Percentiles rank a stretch among this genome's conserved stretches.
Conservation (phyloP, 1,140 invertebrate genomes). For the Diorhabda sublineata region DNA sequence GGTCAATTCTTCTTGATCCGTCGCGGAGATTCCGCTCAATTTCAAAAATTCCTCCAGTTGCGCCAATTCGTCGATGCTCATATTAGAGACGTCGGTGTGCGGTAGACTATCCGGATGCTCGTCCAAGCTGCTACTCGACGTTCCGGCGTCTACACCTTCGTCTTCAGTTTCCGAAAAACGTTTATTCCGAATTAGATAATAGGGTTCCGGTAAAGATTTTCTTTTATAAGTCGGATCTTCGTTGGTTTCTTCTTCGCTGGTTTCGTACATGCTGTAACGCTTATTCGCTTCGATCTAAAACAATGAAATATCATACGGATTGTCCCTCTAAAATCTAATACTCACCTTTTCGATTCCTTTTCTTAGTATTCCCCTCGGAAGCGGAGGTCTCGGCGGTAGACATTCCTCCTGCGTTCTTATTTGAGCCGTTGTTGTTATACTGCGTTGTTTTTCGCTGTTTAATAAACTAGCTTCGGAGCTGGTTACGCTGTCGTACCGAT, state of each 20-base stretch:
- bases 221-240: conserved; percentile 52
- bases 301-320: neutral
- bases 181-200: conserved; percentile 53
- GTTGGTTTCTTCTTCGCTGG: conserved; percentile 50
- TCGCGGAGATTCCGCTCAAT: conserved; percentile 63
- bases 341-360: conserved; percentile 24
- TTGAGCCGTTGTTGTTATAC: conserved; percentile 49
- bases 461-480: conserved; percentile 63
- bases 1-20: conserved; percentile 62
- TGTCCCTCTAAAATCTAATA: neutral
- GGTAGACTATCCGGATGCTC: conserved; percentile 49
- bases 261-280: conserved; percentile 77
- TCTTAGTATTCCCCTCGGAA: conserved; percentile 63
- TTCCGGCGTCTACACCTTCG: conserved; percentile 48
- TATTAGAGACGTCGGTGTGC: conserved; percentile 44
- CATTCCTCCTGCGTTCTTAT: conserved; percentile 56
- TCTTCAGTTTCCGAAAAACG: conserved; percentile 59
- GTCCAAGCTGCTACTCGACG: conserved; percentile 45
- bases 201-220: conserved; percentile 68
- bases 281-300: conserved; percentile 51
- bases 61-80: conserved; percentile 61
- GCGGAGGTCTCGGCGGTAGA: conserved; percentile 63
- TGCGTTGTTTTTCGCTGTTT: conserved; percentile 52
- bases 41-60: conserved; percentile 71
- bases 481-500: conserved; percentile 73